Percentiles rank a stretch among this genome's conserved stretches.
These are phyloP conservation scores for Ennomos fuscantarius DNA, from an alignment of 2,888 invertebrate species.

Conservation along the genomic window DNA sequence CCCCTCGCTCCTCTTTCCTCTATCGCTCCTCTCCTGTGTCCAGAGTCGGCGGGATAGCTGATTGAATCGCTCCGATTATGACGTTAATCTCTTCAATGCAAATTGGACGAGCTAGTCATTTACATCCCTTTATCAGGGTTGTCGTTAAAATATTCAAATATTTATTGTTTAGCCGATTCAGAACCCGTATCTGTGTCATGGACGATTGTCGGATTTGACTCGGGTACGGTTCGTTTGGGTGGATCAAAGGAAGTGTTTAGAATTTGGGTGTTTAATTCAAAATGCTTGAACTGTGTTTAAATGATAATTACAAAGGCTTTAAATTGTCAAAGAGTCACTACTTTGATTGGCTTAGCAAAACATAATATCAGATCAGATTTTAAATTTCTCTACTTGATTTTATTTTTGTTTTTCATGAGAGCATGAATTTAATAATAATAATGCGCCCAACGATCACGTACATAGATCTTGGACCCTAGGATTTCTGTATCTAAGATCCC, in stretches of 20 bases:
- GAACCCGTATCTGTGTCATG: conserved; percentile 38
- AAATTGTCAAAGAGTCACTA: neutral
- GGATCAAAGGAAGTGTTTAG: conserved; percentile 32
- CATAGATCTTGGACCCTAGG: too few relatives aligned
- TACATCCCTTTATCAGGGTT: conserved; percentile 81
- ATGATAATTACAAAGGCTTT: conserved; percentile 1
- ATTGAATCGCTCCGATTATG: conserved; percentile 84
- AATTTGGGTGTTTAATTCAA: conserved; percentile 28
- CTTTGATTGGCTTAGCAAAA: neutral
- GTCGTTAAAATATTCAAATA: conserved; percentile 79
- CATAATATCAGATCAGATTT: neutral
- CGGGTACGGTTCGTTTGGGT: conserved; percentile 38
- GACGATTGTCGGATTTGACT: conserved; percentile 44
- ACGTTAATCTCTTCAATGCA: conserved; percentile 85
- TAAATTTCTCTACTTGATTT: neutral
- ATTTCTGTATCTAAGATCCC: too few relatives aligned
- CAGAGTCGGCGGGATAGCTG: conserved; percentile 74
- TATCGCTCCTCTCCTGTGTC: conserved; percentile 62
- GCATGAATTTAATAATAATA: too few relatives aligned
- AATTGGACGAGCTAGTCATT: conserved; percentile 82
- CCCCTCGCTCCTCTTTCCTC: conserved; percentile 40
- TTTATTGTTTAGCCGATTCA: conserved; percentile 64
- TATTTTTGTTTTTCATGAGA: too few relatives aligned
- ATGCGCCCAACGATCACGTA: too few relatives aligned
- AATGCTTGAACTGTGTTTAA: conserved; percentile 9